phyloP scores from a whole-genome alignment of 2,113 vertebrate species.

The Puntigrus tetrazona region DNA sequence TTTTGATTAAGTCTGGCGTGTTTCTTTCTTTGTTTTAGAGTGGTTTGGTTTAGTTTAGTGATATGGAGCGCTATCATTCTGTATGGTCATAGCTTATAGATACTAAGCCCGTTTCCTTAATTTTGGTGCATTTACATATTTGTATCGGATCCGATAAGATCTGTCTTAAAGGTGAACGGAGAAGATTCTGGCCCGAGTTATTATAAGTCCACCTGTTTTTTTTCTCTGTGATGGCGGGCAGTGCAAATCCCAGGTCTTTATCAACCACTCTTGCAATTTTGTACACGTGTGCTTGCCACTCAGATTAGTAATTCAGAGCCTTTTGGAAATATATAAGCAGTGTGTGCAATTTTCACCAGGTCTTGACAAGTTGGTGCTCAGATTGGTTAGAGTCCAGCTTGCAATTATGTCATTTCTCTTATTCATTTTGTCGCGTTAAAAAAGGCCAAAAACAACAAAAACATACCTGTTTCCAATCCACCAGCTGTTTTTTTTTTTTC shows the following conservation, averaged over 20 bases:
- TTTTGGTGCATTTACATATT: not conserved
- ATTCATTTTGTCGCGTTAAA: not conserved
- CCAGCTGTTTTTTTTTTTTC: not conserved
- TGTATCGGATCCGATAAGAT: not conserved
- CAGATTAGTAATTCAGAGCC: not conserved
- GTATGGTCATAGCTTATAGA: too few relatives aligned
- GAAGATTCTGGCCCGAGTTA: conserved; percentile 3
- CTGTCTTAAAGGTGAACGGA: not conserved
- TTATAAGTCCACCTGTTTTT: not conserved
- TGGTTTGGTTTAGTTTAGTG: not conserved
- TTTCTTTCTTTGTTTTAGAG: too few relatives aligned
- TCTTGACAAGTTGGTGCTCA: not conserved
- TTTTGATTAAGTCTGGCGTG: not conserved
- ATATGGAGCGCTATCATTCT: too few relatives aligned
- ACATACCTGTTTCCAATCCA: not conserved
- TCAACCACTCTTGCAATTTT: not conserved
- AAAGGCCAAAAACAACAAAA: not conserved
- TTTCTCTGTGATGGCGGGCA: not conserved
- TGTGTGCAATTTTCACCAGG: not conserved
- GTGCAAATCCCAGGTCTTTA: not conserved
- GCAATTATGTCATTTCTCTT: not conserved
- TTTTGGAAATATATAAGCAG: not conserved
- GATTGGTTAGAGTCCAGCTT: not conserved
- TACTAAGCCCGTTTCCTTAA: too few relatives aligned
- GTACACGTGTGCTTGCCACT: not conserved